Evolutionary conservation across 1,140 invertebrate species (phyloP).

Genomic region (Zaprionus ghesquierei): DNA sequence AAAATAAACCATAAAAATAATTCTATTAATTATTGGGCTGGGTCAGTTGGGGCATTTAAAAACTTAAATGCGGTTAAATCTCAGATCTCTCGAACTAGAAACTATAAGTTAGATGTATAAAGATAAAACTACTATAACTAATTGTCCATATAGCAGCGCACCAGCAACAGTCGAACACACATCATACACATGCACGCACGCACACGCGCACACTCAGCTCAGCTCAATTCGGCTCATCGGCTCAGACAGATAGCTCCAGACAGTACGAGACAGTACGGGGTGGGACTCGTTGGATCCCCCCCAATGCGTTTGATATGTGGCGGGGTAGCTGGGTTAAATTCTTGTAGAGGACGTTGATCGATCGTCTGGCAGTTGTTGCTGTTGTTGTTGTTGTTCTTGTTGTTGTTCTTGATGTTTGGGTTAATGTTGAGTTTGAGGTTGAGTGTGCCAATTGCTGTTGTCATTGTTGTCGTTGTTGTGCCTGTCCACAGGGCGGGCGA

Average conservation of each 20-base stretch:
- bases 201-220: background rate
- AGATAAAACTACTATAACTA: conserved; percentile 40
- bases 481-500: background rate
- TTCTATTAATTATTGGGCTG: conserved; percentile 33
- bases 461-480: background rate
- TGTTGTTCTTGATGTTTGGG: background rate
- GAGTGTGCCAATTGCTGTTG: background rate
- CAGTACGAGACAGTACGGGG: background rate
- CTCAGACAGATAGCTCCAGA: no score
- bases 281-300: background rate
- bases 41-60: conserved; percentile 26
- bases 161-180: conserved; percentile 24
- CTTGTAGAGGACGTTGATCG: background rate
- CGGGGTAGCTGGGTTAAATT: background rate
- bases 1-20: conserved; percentile 36
- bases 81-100: conserved; percentile 65
- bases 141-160: conserved; percentile 58
- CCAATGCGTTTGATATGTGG: background rate
- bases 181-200: conserved; percentile 2
- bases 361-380: background rate
- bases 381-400: background rate
- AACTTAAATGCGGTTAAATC: conserved; percentile 63
- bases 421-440: no score
- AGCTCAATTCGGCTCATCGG: no score
- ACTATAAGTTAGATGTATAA: conserved; percentile 60